A percentile compares a stretch with the other conserved stretches of the same genome.
Conservation (phyloP, 1,140 invertebrate species). For the Drosophila burlai region DNA sequence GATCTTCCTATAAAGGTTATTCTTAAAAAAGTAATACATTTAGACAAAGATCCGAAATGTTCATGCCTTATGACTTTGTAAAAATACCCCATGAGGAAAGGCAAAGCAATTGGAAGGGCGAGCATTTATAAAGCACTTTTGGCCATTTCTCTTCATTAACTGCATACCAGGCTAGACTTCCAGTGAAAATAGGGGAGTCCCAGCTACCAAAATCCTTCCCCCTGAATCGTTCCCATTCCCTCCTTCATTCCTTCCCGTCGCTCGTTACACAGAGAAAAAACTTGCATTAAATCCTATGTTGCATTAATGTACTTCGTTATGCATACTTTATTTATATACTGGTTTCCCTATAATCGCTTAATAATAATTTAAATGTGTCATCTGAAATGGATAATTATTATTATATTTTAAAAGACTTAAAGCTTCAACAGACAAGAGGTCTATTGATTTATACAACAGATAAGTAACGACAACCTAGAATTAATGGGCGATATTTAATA, state of each 20-base stretch:
- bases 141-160: slow-evolving; percentile 79
- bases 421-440: neutral
- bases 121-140: slow-evolving; percentile 78
- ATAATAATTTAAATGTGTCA: neutral
- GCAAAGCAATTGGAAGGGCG: slow-evolving; percentile 29
- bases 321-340: too few species aligned
- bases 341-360: neutral
- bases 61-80: neutral
- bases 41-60: neutral
- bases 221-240: neutral
- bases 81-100: neutral
- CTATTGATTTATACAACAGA: neutral
- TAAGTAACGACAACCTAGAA: too few species aligned
- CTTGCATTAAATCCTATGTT: neutral
- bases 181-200: slow-evolving; percentile 6
- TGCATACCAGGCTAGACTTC: slow-evolving; percentile 30
- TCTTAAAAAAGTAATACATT: neutral
- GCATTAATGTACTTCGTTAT: neutral
- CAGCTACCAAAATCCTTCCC: neutral
- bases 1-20: too few species aligned
- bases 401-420: too few species aligned
- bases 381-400: neutral
- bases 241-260: neutral
- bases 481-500: too few species aligned
- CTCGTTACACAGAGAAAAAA: slow-evolving; percentile 1